Evolutionary conservation across 2,888 invertebrate species (phyloP), one percentile per base, ranked within the genome.

Genomic region (Eueremaeus valkanovi): DNA sequence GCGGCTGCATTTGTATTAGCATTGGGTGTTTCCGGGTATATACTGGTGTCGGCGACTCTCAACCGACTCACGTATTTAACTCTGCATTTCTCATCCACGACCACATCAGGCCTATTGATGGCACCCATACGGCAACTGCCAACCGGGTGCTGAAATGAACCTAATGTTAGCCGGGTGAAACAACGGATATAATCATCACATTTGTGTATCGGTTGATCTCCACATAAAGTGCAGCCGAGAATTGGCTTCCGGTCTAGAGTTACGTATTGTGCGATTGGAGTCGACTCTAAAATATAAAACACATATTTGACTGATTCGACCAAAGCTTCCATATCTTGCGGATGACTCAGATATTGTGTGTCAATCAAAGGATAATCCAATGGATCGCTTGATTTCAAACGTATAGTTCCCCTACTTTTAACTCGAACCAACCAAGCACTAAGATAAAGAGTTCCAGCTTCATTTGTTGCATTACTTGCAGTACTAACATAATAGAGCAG

Each of bases 361-460:
- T 70, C 70, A 29, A 70, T 70, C 8, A 70, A 16, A 24, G 70
- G 70, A 11, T 70, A 45, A 13, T 27, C 40, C 3, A 27, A 11
- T 8, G 70, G 70, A 21, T 70, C 70, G 6, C 24, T 70, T 16
- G 70, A 70, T 27, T 42, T 5, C 24, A 70, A 21, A 21, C 70
- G 70, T 21, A 70, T 70, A 2, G 70, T 45, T 16, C 70, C 70
- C 11, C 24, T 45, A 40, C 42, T 42, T 70, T n/a, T 33, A 36
- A n/a, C n/a, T n/a, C n/a, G n/a, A n/a, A n/a, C n/a, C n/a, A n/a
- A n/a, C n/a, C n/a, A n/a, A n/a, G n/a, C n/a, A n/a, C n/a, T n/a
- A n/a, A n/a, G n/a, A 33, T 36, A n/a, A 16, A 36, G 24, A 36
- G 36, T 0, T 66, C 36, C 21, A 36, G 63, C 3, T 2, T n/a